phyloP scores from a whole-genome alignment of 2,797 vertebrate genomes.

The Coranthus polyacanthus region DNA sequence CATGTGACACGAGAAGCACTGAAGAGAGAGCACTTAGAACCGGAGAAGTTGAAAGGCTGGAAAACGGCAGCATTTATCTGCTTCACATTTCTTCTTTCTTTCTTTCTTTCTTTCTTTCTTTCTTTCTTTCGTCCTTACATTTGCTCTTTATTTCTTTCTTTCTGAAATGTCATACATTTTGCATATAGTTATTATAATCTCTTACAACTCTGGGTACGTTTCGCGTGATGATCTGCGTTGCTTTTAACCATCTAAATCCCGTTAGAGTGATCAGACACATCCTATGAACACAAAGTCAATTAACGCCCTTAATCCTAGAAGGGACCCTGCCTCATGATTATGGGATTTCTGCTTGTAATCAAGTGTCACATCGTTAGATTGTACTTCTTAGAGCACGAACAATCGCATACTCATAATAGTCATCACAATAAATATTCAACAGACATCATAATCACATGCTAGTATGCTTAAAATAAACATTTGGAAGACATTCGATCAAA shows the following conservation, averaged over 20 bases:
- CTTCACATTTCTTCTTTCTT: neutral
- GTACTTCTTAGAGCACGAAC: neutral
- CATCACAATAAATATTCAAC: neutral
- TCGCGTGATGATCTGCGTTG: conserved; percentile 34
- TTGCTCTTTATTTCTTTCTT: neutral
- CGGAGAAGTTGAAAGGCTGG: conserved; percentile 5
- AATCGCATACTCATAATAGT: neutral
- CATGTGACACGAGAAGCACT: conserved; percentile 7
- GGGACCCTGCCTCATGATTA: conserved; percentile 21
- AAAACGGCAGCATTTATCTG: conserved; percentile 2
- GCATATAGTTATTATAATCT: conserved; percentile 37
- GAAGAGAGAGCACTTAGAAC: conserved; percentile 13
- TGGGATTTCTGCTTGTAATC: conserved; percentile 35
- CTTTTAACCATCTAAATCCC: conserved; percentile 52
- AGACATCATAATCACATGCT: neutral
- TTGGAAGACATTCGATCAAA: neutral
- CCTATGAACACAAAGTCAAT: conserved; percentile 37
- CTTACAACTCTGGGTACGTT: conserved; percentile 26
- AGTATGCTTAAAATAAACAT: neutral
- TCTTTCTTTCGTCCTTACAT: too few species aligned
- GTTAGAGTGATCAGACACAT: conserved; percentile 47
- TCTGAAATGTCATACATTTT: conserved; percentile 25
- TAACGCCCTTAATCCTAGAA: conserved; percentile 40
- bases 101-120: neutral
- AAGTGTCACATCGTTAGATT: conserved; percentile 21